Evolutionary conservation across 2,888 invertebrate genomes (phyloP), one percentile per base, ranked within the genome.

Genomic region (Cataglyphis cursor): DNA sequence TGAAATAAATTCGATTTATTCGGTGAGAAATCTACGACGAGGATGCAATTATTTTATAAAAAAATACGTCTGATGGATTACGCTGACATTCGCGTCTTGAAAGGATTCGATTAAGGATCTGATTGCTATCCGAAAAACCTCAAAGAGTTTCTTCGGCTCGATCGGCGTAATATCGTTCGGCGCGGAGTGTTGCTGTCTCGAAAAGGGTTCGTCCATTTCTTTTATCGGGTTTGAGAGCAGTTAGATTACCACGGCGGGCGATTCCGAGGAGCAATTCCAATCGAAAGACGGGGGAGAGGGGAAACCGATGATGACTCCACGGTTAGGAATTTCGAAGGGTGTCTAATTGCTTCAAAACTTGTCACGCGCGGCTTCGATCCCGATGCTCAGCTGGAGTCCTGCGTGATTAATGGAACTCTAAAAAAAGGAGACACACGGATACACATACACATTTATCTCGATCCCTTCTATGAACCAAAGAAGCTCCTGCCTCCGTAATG

Each of bases 271-370:
- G 70, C 38, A 73, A 51, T 68, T 54, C 28, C 74, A 31, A 81
- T 64, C 38, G 66, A 72, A 54, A 81, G 44, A 70, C 8, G 21
- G 35, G 8, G 44, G 44, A 59, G 64, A 81, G 61, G 24, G 78
- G 62, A 64, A 15, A 44, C 65, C 66, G 88, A 84, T 91, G 91
- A 91, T 91, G 91, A 91, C 87, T 91, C 84, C 83, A 73, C 86
- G 28, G 74, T 80, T 66, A 86, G 84, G 91, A 91, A 90, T 92
- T 89, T 88, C 85, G 90, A 91, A 90, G 89, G 89, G 89, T 88
- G 91, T 89, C 92, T 92, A 92, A 92, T 92, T 92, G 93, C 93
- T 91, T 93, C 88, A 90, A 92, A 92, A 92, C 90, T 90, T 91
- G 93, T 92, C 92, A 92, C 90, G 82, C 89, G 80, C 90, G 44